Evolutionary conservation across 1,140 invertebrate genomes (phyloP), one percentile per base, ranked within the genome.

Genomic region (Calephelis virginiensis): DNA sequence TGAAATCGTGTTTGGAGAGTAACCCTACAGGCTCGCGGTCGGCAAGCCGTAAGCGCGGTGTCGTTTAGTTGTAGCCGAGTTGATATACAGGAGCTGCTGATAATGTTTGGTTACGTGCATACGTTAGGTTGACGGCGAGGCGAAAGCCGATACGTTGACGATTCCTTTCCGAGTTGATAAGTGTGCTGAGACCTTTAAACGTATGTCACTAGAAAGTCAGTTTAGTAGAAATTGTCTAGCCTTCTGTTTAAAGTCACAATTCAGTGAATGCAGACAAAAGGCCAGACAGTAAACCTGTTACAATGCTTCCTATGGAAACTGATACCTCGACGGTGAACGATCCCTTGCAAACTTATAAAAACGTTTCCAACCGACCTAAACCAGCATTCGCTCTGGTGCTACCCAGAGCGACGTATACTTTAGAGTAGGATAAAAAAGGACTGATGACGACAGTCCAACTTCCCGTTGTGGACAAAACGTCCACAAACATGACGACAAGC

Each of bases 401-500:
- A 61, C 75, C 82, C 77, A 75, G 86, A 81, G 85, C 81, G 76
- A 73, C 81, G 80, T 83, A 73, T 72, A 64, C 37, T 69, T 70
- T 72, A 70, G 71, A 66, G 74, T 65, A 53, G 45, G 47, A 62
- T 68, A 66, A 66, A 68, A 70, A 13, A 68, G 14, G 74, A 81
- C 80, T 59, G 53, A 59, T 59, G 76, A 78, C 81, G 66, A 84
- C 84, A 77, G 80, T 82, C 61, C 78, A 82, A 75, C 79, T 85
- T 69, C 85, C 85, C 65, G 89, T 80, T 70, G 89, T 90, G 80
- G 91, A 92, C 75, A 87, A 89, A 67, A 92, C 89, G 89, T 90
- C 90, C 63, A 86, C 89, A 28, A 91, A 85, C 80, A 92, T 92
- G 91, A 92, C 91, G 6, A 91, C 91, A 14, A 92, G 91, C 71